Evolutionary conservation across 2,797 vertebrate genomes (phyloP).

Genomic region (Coreius guichenoti): DNA sequence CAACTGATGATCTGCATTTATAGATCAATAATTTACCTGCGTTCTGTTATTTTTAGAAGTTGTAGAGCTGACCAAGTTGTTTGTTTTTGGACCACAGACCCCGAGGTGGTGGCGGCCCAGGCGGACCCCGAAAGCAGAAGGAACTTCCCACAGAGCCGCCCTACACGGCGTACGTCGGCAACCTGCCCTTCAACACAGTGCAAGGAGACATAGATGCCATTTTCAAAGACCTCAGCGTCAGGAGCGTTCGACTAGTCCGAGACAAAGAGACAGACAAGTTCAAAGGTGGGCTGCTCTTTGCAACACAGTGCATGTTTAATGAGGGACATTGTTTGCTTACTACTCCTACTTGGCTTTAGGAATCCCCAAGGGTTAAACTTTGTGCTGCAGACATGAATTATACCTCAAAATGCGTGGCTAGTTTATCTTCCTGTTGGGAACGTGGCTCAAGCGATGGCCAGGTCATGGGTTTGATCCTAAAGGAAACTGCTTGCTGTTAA

Average conservation of each 20-base stretch:
- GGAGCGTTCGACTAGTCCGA: conserved; percentile 94
- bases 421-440: neutral
- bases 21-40: neutral
- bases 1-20: neutral
- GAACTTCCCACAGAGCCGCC: conserved; percentile 95
- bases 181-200: conserved; percentile 96
- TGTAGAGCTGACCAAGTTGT: neutral
- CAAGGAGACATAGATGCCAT: conserved; percentile 98
- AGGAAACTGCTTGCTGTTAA: neutral
- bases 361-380: neutral
- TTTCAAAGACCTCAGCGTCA: conserved; percentile 94
- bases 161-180: conserved; percentile 96
- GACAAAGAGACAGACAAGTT: conserved; percentile 99
- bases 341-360: neutral
- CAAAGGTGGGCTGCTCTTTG: conserved; percentile 83
- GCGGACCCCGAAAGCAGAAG: conserved; percentile 91
- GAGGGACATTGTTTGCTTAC: neutral
- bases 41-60: neutral
- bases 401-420: neutral
- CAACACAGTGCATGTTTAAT: neutral
- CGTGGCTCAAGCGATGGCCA: neutral
- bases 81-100: conserved; percentile 48
- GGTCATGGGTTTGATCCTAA: neutral
- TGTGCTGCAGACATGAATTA: no score
- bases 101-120: conserved; percentile 73